Base-by-base conservation (phyloP, 2,113 vertebrate genomes). In the Murina feae region DNA sequence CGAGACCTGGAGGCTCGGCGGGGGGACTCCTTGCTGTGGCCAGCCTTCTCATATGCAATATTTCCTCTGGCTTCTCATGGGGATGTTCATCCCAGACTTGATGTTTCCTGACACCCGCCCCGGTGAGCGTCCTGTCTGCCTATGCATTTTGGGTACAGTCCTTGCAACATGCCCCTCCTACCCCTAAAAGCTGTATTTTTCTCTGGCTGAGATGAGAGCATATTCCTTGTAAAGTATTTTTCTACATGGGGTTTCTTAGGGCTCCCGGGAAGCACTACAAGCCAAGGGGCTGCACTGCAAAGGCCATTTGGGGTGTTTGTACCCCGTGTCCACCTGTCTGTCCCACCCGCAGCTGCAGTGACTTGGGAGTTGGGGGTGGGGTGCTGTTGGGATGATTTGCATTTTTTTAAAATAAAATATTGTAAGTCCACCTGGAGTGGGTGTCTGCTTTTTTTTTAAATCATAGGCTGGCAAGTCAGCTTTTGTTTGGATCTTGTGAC, bases 151-250 rank as follows among this genome's bases (percentile, higher is more conserved):
- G 97, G 98, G 98, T 98, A 96, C 97, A 95, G 98, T 96, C 95
- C 97, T 97, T 91, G 97, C 90, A 96, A 98, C 96, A 93, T 96
- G 97, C 97, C 79, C 60, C 66, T 69, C 25, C 63, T 1, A 86
- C 35, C 97, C 98, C 96, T 96, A 93, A 98, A 98, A 99, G 98
- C 98, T 99, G 99, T 99, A 98, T 99, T 99, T 99, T 99, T 99
- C 98, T 99, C 99, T 98, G 98, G 99, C 99, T 98, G 98, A 96
- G 93, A 98, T 98, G 97, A 98, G 99, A 99, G 98, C 99, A 98
- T 99, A 99, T 99, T 99, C 99, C 98, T 98, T 99, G 99, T 99
- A 99, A 99, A 99, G 98, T 99, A 99, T 99, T 99, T 99, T 99
- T 99, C 96, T 99, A 99, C 98, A 93, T 91, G 95, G 98, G 95